Percentiles rank a stretch among this genome's conserved stretches.
Evolutionary conservation across 1,140 invertebrate genomes (phyloP).

Genomic region (Laupala kohalensis): DNA sequence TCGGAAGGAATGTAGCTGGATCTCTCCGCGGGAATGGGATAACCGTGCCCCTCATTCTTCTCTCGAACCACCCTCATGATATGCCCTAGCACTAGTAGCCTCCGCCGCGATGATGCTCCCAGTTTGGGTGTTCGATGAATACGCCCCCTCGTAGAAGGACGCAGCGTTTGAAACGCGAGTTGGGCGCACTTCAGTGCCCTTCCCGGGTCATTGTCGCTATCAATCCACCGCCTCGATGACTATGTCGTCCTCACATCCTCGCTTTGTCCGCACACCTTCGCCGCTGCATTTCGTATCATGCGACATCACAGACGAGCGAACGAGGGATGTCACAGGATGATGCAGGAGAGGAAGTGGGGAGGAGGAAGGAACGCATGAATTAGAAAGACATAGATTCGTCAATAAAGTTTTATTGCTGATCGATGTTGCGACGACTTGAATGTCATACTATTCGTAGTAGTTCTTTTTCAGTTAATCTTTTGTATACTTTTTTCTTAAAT

Average conservation of each 20-base stretch:
- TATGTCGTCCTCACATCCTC: neutral
- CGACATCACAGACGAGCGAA: too few species aligned
- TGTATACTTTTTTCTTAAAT: too few species aligned
- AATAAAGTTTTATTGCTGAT: too few species aligned
- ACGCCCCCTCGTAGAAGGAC: neutral
- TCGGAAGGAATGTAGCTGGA: neutral
- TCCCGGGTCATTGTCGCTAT: neutral
- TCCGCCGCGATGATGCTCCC: neutral
- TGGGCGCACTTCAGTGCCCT: neutral
- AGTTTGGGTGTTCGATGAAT: neutral
- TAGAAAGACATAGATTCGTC: too few species aligned
- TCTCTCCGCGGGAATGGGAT: neutral
- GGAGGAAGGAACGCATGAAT: too few species aligned
- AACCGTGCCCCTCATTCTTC: neutral
- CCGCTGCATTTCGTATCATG: too few species aligned
- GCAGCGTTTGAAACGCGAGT: neutral
- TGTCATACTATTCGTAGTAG: too few species aligned
- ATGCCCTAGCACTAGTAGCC: neutral
- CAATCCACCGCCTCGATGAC: neutral
- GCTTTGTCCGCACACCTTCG: neutral
- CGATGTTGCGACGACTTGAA: too few species aligned
- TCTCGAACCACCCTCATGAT: neutral
- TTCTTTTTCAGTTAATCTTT: too few species aligned
- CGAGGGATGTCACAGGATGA: too few species aligned
- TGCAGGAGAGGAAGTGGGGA: too few species aligned